A percentile compares a stretch with the other conserved stretches of the same genome.
phyloP scores from a whole-genome alignment of 2,113 vertebrate species.

The Pomatorhinus ruficollis region DNA sequence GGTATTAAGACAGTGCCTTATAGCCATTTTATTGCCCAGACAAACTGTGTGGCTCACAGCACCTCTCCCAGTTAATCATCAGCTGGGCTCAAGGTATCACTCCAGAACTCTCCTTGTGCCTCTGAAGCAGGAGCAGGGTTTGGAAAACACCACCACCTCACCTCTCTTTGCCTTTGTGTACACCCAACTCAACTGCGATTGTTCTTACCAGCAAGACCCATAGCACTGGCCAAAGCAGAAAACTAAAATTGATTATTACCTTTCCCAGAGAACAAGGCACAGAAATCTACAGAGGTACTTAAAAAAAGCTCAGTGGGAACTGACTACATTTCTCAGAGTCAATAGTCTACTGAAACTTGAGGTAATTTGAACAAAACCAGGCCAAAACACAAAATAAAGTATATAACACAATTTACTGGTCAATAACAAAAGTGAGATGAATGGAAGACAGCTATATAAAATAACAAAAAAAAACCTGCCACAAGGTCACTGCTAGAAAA shows the following conservation, averaged over 20 bases:
- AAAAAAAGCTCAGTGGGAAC: not conserved
- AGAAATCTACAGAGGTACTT: not conserved
- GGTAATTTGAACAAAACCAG: not conserved
- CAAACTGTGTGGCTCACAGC: not conserved
- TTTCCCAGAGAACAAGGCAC: not conserved
- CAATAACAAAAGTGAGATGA: not conserved
- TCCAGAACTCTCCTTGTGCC: not conserved
- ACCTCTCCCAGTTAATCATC: not conserved
- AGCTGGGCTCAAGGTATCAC: not conserved
- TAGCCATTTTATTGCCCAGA: not conserved
- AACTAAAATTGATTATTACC: not conserved
- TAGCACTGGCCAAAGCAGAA: not conserved
- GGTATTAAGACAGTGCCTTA: not conserved
- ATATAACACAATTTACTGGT: not conserved
- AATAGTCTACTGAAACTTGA: not conserved
- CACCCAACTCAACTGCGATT: not conserved
- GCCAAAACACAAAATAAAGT: not conserved
- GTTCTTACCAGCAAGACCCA: not conserved
- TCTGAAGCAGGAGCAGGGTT: not conserved
- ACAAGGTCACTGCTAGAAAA: not conserved
- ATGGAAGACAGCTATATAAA: not conserved
- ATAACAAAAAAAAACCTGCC: not conserved
- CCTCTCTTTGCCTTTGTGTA: not conserved
- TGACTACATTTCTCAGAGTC: not conserved
- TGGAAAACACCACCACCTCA: not conserved